These are phyloP conservation scores for Coelogynopora nodosa DNA, from an alignment of 2,888 invertebrate genomes.

Conservation along the genomic window DNA sequence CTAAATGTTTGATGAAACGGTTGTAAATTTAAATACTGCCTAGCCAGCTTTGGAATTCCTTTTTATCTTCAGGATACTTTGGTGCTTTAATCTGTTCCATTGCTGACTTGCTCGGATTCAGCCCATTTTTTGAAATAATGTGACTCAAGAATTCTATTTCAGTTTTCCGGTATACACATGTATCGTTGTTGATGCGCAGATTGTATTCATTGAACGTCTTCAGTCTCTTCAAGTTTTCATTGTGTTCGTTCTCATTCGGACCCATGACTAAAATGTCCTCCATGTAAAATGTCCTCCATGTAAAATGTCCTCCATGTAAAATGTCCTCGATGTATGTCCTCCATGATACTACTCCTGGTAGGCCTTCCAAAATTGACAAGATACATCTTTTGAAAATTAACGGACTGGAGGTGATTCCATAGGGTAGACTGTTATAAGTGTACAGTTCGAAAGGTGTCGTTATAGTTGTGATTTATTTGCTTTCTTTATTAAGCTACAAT, in stretches of 20 bases:
- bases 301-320: neutral
- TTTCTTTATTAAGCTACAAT: neutral
- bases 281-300: too few relatives aligned
- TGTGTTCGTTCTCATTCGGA: neutral
- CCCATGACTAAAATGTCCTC: neutral
- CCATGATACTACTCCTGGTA: neutral
- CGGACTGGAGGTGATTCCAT: too few relatives aligned
- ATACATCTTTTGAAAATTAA: too few relatives aligned
- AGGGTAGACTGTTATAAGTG: neutral
- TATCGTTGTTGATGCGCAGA: neutral
- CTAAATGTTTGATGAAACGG: neutral
- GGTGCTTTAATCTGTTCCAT: neutral
- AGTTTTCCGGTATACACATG: neutral
- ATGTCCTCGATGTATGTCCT: too few relatives aligned
- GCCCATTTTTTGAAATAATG: neutral
- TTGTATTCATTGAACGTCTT: neutral
- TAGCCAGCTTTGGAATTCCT: conserved; percentile 10
- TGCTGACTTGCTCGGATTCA: neutral
- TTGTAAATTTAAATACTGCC: neutral
- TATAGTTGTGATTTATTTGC: neutral
- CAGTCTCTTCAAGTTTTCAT: neutral
- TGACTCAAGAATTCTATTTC: neutral
- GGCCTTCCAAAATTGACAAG: neutral
- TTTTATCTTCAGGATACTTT: neutral
- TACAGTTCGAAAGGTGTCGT: conserved; percentile 5